Evolutionary conservation across 2,113 vertebrate species (phyloP).

Genomic region (Oostethus manadensis): DNA sequence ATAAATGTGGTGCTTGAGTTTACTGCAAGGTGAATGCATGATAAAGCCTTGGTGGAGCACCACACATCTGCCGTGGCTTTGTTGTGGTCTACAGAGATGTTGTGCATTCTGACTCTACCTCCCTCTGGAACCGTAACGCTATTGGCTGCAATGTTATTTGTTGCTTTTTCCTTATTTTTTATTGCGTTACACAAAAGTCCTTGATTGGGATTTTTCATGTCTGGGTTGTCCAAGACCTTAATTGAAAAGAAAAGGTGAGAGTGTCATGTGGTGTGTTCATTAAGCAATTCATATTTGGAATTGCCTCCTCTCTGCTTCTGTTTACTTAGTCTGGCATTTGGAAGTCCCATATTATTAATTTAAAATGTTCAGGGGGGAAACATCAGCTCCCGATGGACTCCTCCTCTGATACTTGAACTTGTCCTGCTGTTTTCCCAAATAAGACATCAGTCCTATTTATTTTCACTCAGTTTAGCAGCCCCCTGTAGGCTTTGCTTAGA

Average conservation of each 20-base stretch:
- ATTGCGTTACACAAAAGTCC: background rate
- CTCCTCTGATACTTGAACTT: constrained; percentile 13
- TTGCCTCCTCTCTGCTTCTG: constrained; percentile 6
- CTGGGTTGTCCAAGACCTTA: background rate
- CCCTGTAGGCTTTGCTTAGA: constrained; percentile 29
- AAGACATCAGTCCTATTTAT: constrained; percentile 61
- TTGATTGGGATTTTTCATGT: background rate
- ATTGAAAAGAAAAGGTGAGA: background rate
- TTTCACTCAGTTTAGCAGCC: constrained; percentile 54
- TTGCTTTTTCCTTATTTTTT: constrained; percentile 21
- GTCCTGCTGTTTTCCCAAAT: constrained; percentile 42
- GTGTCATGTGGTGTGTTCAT: background rate
- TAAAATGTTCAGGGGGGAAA: constrained; percentile 3
- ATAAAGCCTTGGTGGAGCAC: background rate
- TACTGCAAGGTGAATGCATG: constrained; percentile 6
- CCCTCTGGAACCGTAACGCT: constrained; percentile 23
- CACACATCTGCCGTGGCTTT: constrained; percentile 4
- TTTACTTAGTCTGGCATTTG: constrained; percentile 5
- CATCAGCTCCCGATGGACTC: constrained; percentile 22
- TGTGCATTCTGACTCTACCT: constrained; percentile 19
- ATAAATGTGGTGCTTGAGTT: background rate
- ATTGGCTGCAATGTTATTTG: constrained; percentile 25
- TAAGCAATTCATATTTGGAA: background rate
- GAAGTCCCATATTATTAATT: constrained; percentile 19
- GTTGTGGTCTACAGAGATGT: constrained; percentile 13